A percentile compares a stretch with the other conserved stretches of the same genome.
phyloP scores from a whole-genome alignment of 1,140 invertebrate genomes.

The Carposina sasakii region DNA sequence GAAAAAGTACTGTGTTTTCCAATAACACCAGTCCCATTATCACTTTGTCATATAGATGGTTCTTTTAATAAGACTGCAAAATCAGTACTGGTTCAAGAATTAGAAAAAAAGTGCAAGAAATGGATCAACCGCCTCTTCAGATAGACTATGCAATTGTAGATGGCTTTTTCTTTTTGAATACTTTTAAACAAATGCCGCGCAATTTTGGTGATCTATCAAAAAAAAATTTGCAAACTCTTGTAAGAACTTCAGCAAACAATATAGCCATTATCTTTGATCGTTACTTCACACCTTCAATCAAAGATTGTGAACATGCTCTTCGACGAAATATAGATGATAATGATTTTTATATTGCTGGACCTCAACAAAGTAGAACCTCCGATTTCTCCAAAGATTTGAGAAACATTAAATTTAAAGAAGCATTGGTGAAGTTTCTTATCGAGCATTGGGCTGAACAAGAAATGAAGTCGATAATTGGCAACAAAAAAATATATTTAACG shows the following conservation, averaged over 20 bases:
- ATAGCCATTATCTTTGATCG: constrained; percentile 23
- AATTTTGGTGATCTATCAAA: constrained; percentile 33
- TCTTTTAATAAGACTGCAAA: constrained; percentile 21
- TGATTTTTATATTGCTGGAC: constrained; percentile 32
- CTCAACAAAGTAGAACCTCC: constrained; percentile 22
- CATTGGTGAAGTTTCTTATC: constrained; percentile 41
- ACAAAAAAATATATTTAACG: no score
- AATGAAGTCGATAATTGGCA: constrained; percentile 21
- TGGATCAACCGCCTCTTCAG: constrained; percentile 15
- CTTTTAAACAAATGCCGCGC: no score
- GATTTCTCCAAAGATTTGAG: constrained; percentile 35
- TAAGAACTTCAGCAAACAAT: constrained; percentile 18
- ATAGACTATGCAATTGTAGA: constrained; percentile 31
- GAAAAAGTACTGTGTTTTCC: constrained; percentile 27
- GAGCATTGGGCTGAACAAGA: constrained; percentile 28
- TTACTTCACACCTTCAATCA: constrained; percentile 28
- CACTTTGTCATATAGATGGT: constrained; percentile 32
- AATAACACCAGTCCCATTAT: constrained; percentile 28
- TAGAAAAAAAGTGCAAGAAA: constrained; percentile 10
- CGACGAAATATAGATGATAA: constrained; percentile 22
- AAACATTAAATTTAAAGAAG: constrained; percentile 43
- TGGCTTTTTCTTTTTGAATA: constrained; percentile 37
- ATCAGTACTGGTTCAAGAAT: constrained; percentile 14
- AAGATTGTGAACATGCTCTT: constrained; percentile 32
- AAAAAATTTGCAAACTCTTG: constrained; percentile 21